A percentile compares a stretch with the other conserved stretches of the same genome.
Evolutionary conservation across 92 coral and sea anemone species (phyloP).

Genomic region (Blastomussa wellsi): DNA sequence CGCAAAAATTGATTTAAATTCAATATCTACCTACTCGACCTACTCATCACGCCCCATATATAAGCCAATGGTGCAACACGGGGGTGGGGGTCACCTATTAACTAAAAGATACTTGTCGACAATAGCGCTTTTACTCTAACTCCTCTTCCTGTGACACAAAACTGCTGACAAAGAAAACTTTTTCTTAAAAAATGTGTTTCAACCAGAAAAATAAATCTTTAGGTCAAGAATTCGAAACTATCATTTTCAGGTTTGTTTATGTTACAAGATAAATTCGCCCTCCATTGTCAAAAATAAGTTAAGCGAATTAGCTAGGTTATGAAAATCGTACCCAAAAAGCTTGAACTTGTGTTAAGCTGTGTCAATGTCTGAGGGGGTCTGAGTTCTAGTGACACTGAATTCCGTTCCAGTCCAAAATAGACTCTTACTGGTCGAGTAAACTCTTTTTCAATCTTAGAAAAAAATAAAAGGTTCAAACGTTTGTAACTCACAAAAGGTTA

Average conservation of each 20-base stretch:
- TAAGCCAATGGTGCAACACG: background rate
- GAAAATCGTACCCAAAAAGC: background rate
- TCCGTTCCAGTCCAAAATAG: background rate
- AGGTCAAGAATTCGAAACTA: background rate
- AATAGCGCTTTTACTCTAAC: background rate
- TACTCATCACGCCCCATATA: background rate
- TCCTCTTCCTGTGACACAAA: background rate
- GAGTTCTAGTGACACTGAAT: background rate
- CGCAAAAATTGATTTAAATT: background rate
- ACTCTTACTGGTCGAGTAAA: background rate
- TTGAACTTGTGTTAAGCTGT: background rate
- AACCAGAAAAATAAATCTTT: background rate
- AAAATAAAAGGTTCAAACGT: background rate
- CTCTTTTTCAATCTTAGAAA: background rate
- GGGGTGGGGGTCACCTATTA: background rate
- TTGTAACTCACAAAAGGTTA: background rate
- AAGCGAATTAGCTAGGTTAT: background rate
- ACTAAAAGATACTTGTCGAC: background rate
- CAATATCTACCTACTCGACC: background rate
- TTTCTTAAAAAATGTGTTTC: background rate
- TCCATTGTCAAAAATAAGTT: background rate
- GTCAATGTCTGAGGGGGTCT: too few species aligned
- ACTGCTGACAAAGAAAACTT: background rate
- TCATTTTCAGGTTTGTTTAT: background rate
- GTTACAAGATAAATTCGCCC: background rate